phyloP scores from a whole-genome alignment of 2,113 vertebrate genomes.

The Pagrus major region DNA sequence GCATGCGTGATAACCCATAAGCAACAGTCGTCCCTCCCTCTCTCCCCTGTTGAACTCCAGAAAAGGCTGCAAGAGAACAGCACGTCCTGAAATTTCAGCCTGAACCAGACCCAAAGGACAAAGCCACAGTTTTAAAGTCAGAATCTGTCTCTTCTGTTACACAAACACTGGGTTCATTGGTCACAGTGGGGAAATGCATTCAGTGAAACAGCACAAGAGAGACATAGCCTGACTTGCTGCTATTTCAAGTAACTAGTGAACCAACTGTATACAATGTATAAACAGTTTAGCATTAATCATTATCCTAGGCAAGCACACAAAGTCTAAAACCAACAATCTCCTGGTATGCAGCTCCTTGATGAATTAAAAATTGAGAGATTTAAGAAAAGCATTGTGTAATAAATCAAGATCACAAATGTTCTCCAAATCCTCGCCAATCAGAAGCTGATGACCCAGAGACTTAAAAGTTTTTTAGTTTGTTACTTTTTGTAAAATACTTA shows the following conservation, averaged over 20 bases:
- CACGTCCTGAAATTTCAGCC: slow-evolving; percentile 5
- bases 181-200: neutral
- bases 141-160: neutral
- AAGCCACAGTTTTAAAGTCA: neutral
- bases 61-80: neutral
- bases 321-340: neutral
- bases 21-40: neutral
- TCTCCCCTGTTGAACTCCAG: neutral
- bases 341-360: neutral
- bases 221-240: neutral
- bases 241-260: neutral
- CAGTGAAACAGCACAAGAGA: neutral
- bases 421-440: neutral
- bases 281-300: neutral
- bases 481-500: neutral
- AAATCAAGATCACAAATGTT: neutral
- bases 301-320: neutral
- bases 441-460: neutral
- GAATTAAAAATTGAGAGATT: neutral
- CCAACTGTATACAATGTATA: neutral
- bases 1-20: neutral
- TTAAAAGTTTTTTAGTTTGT: no score
- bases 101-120: slow-evolving; percentile 14
- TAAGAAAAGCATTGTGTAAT: neutral
- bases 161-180: neutral